Percentiles rank a stretch among this genome's conserved stretches.
Conservation (phyloP, 2,113 vertebrate genomes). For the Corvus hawaiiensis region DNA sequence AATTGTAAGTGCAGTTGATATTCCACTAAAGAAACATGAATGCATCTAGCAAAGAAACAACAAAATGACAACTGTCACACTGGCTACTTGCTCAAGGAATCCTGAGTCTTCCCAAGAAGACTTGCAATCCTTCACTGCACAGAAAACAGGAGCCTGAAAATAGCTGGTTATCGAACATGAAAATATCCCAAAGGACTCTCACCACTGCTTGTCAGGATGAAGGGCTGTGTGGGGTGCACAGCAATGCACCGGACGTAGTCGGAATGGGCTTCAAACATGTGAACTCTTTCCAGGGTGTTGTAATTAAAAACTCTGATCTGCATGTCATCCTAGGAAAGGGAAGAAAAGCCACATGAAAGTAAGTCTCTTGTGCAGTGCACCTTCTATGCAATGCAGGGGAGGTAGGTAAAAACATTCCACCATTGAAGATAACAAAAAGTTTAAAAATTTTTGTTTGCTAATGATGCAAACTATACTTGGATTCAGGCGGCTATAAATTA, state of each 20-base stretch:
- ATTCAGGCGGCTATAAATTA: neutral
- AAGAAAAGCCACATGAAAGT: neutral
- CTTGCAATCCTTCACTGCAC: neutral
- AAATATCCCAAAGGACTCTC: neutral
- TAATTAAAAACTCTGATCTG: conserved; percentile 99
- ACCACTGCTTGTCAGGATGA: conserved; percentile 98
- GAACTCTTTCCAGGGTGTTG: conserved; percentile 95
- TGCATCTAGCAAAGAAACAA: neutral
- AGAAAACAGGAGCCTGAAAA: neutral
- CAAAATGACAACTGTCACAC: neutral
- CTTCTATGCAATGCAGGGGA: neutral
- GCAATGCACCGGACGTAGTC: conserved; percentile 99
- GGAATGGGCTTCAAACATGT: conserved; percentile 98
- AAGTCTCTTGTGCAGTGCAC: neutral
- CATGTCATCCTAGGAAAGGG: conserved; percentile 89
- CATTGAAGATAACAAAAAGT: neutral
- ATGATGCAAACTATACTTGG: neutral
- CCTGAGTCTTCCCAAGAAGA: neutral
- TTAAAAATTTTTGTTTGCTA: neutral
- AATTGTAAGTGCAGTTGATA: neutral
- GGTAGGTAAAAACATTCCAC: neutral
- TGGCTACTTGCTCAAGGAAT: neutral
- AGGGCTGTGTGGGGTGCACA: conserved; percentile 97
- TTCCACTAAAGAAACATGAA: neutral
- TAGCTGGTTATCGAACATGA: neutral